phyloP scores from a whole-genome alignment of 2,888 invertebrate genomes.

The Fissipunctia ypsillon region DNA sequence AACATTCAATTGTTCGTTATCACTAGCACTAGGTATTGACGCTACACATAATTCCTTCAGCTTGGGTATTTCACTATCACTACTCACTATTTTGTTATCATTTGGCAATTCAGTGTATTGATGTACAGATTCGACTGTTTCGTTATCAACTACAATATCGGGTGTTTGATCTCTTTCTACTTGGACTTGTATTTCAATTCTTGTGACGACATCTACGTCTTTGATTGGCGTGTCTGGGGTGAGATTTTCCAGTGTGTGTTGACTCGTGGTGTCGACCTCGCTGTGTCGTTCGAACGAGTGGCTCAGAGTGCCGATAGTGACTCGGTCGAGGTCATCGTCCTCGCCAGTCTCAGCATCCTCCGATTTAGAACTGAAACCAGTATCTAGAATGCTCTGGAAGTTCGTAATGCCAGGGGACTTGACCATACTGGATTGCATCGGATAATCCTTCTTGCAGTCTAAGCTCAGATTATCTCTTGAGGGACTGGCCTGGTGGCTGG shows the following conservation, averaged over 20 bases:
- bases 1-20: slow-evolving; percentile 81
- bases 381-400: slow-evolving; percentile 84
- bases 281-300: slow-evolving; percentile 88
- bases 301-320: slow-evolving; percentile 85
- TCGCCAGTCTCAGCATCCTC: slow-evolving; percentile 74
- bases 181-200: slow-evolving; percentile 69
- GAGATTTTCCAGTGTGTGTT: slow-evolving; percentile 85
- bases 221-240: slow-evolving; percentile 86
- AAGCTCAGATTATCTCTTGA: slow-evolving; percentile 87
- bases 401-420: slow-evolving; percentile 88
- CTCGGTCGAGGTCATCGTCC: slow-evolving; percentile 83
- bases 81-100: slow-evolving; percentile 79
- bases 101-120: slow-evolving; percentile 83
- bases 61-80: slow-evolving; percentile 83
- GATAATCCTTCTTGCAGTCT: slow-evolving; percentile 87
- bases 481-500: slow-evolving; percentile 90
- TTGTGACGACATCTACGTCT: slow-evolving; percentile 77
- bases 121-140: slow-evolving; percentile 63
- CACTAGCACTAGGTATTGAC: slow-evolving; percentile 86
- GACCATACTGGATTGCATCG: slow-evolving; percentile 84
- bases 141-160: slow-evolving; percentile 69
- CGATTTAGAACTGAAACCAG: slow-evolving; percentile 76
- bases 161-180: slow-evolving; percentile 59
- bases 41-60: slow-evolving; percentile 86
- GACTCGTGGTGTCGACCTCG: slow-evolving; percentile 79